A percentile compares a stretch with the other conserved stretches of the same genome.
These are phyloP conservation scores for Falco rusticolus DNA, from an alignment of 2,797 vertebrate genomes.

Conservation along the genomic window DNA sequence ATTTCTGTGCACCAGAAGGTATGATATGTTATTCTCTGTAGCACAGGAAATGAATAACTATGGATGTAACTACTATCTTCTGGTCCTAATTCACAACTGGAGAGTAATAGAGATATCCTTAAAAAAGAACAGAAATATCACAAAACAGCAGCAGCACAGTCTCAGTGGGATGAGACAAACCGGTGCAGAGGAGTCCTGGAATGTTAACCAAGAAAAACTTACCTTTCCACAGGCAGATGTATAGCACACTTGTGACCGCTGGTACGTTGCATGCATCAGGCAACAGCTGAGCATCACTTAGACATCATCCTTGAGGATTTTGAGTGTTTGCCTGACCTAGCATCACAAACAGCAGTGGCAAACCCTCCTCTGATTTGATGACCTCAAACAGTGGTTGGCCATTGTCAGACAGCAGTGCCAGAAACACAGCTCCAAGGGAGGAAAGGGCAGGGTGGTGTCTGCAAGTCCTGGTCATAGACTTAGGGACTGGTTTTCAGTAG, in stretches of 20 bases:
- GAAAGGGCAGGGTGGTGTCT: not conserved
- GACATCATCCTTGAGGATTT: not conserved
- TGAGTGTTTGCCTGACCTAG: not conserved
- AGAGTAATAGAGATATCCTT: not conserved
- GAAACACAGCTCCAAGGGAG: not conserved
- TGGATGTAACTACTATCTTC: not conserved
- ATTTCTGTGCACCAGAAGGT: not conserved
- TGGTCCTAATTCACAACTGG: not conserved
- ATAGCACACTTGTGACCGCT: not conserved
- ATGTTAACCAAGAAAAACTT: not conserved
- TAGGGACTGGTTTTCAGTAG: not conserved
- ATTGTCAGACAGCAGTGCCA: not conserved
- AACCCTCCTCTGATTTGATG: not conserved
- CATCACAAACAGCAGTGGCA: not conserved
- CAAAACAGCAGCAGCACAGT: not conserved
- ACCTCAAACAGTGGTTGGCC: not conserved
- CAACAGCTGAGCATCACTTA: not conserved
- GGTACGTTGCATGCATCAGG: not conserved
- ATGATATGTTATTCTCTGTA: not conserved
- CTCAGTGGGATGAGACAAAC: not conserved
- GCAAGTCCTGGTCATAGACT: not conserved
- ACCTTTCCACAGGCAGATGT: not conserved
- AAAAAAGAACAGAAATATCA: not conserved
- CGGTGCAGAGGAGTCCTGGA: not conserved
- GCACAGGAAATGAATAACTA: not conserved